A percentile compares a stretch with the other conserved stretches of the same genome.
Conservation (phyloP, 2,888 invertebrate genomes). For the Alentia gelatinosa region DNA sequence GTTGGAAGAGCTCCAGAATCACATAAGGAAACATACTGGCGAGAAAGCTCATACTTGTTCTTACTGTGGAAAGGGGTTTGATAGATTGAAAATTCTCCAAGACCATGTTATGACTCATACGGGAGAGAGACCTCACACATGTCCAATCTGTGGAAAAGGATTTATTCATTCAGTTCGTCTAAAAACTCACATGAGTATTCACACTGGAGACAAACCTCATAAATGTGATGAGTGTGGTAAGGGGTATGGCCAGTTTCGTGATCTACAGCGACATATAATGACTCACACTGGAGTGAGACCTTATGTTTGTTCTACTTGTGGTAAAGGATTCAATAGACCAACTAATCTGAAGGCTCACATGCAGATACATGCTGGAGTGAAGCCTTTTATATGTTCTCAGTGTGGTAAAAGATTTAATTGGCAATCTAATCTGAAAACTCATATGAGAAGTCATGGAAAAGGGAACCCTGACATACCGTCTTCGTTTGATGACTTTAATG, state of each 20-base stretch:
- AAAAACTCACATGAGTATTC: background rate
- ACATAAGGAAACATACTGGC: background rate
- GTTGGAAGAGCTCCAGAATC: background rate
- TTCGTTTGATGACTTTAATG: no score
- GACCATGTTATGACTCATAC: background rate
- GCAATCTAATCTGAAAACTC: background rate
- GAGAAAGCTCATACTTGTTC: background rate
- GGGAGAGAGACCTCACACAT: background rate
- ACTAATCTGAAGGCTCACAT: background rate
- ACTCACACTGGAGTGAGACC: background rate
- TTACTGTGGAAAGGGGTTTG: background rate
- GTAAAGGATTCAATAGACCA: background rate
- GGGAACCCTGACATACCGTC: no score
- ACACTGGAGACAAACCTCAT: background rate
- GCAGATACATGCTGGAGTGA: background rate
- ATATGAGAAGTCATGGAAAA: background rate
- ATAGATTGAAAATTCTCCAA: background rate
- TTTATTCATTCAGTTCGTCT: background rate
- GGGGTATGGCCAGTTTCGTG: background rate
- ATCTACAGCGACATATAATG: background rate
- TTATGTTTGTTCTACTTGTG: background rate
- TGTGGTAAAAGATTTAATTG: background rate
- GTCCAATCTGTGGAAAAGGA: background rate
- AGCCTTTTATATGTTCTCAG: background rate
- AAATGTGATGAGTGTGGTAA: background rate